Base-by-base conservation (phyloP, 1,140 invertebrate species). In the Cotesia chilonis region DNA sequence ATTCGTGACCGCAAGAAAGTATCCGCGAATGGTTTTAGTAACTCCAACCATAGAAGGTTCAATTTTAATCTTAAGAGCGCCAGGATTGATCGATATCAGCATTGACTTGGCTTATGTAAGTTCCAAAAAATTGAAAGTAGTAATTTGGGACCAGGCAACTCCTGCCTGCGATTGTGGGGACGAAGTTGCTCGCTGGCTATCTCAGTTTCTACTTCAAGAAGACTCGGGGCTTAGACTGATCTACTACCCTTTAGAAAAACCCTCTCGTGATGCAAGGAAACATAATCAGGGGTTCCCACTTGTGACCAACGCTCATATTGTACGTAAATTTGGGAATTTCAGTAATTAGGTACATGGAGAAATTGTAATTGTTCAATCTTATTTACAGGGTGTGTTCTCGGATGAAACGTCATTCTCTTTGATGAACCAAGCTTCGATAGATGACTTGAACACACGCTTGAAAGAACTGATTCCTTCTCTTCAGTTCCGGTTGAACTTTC, bases 401-500 rank as follows among this genome's bases (percentile, higher is more conserved):
- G 90, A 92, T 78, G 85, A 88, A 37, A 86, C 90, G 1, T 83
- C 89, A 51, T 92, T 87, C 73, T 88, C 89, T 63, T 67, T 93
- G 14, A 86, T 92, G 36, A 92, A 91, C 71, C 86, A 91, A 71
- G 84, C 88, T 0, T 93, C 92, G 0, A 82, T 93, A 1, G 78
- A 87, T 0, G 92, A 93, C 36, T 79, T 93, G 61, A 92, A 92
- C 79, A 82, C 71, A 7, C 85, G 88, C 69, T 63, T 92, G 6
- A 79, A 88, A 28, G 84, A 89, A 9, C 80, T 86, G 14, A 87
- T 91, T 1, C 83, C 87, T n/a, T 68, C 88, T 6, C 76, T 89
- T 68, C 83, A 90, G 67, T 94, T 94, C 79, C 86, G 92, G 52
- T 89, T 90, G 0, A 94, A 93, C 81, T 90, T 94, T 71, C 85